Evolutionary conservation across 1,140 invertebrate species (phyloP), one percentile per base, ranked within the genome.

Genomic region (Antheraea mylitta): DNA sequence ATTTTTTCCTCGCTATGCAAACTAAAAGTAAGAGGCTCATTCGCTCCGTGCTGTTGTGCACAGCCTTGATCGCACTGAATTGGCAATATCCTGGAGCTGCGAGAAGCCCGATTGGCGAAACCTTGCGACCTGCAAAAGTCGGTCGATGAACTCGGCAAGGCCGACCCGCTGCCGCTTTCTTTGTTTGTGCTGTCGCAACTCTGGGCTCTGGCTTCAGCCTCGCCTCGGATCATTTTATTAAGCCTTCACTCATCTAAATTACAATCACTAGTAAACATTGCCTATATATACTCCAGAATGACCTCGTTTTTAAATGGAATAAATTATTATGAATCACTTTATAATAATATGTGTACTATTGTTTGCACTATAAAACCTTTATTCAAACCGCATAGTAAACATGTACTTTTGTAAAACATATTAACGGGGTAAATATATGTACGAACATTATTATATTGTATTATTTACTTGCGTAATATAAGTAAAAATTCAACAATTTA

Each of bases 71-170:
- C 83, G 81, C 80, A 69, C 77, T 85, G 82, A 87, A 90, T 92
- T 92, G 89, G 86, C 88, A 92, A 92, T 92, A 92, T 92, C 89
- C 90, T 92, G 88, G 88, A 90, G 87, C 80, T 71, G 73, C 82
- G 83, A 89, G 88, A 87, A 87, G 89, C 84, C 81, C 83, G 90
- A 83, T 83, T 92, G 89, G 90, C 87, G 87, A 92, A 92, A 92
- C 90, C 89, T 92, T 92, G 89, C 83, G 86, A 89, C 87, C 87
- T 75, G 86, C 88, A 87, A 86, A 91, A 90, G 77, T 89, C 88
- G 88, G 89, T 86, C 89, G 86, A 86, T 82, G 89, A 91, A 90
- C 89, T 86, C 80, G 58, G 74, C 87, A 91, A 90, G 89, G 88
- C 88, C 85, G 83, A 71, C 68, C 77, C 78, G 81, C 75, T 79